Evolutionary conservation across 2,113 vertebrate genomes (phyloP), one percentile per base, ranked within the genome.

Genomic region (Fregetta grallaria): DNA sequence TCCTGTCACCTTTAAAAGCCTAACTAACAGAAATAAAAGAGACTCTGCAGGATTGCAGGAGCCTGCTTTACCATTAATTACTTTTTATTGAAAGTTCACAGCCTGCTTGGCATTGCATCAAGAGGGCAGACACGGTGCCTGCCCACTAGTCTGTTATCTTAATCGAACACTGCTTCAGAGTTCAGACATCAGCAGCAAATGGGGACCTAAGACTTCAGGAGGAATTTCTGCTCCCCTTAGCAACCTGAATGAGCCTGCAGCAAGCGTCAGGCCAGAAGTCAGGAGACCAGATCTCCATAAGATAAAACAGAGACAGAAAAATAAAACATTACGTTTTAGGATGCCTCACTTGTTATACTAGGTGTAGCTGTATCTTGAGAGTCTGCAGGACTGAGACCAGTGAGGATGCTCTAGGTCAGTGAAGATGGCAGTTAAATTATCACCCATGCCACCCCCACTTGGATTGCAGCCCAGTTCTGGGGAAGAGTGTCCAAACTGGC

Each of bases 21-120:
- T 11, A 59, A 94, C 53, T 25, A 85, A 93, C 73, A 94, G 86
- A 96, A 96, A 91, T 52, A 97, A 86, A 96, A 91, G 68, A 52
- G 68, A 53, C 75, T 70, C 62, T 76, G 81, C 79, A 91, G 70
- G 67, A 92, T 32, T 88, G 86, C 55, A 86, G 90, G 71, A 96
- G 91, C 52, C 86, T 77, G 91, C 88, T 91, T 77, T 49, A 29
- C 59, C 77, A 68, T 96, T 89, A 84, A 77, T 97, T 94, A 94
- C 83, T 26, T 92, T 49, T 84, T 53, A 87, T 21, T 91, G 92
- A 89, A 91, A 85, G 73, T 92, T 96, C 70, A 20, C 76, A 85
- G 92, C 32, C 67, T 0, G 3, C 82, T 26, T 84, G 90, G 95
- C 95, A 21, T 50, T 49, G 38, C 95, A 40, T 73, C 90, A 95